These are phyloP conservation scores for Pseudorasbora parva DNA, from an alignment of 2,113 vertebrate species.

Conservation along the genomic window DNA sequence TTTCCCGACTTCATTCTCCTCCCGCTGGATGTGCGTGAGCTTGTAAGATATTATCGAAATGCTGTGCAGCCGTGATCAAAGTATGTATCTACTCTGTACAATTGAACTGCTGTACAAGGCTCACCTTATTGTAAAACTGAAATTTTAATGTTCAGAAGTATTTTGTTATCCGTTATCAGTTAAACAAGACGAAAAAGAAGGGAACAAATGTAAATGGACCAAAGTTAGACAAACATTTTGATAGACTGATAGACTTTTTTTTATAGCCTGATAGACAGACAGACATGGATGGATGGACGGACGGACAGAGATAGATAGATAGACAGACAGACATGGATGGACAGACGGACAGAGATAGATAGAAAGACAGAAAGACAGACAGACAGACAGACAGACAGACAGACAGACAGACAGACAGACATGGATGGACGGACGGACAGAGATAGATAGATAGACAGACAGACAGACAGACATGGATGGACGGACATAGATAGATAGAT, in stretches of 20 bases:
- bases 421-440: too few species aligned
- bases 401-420: accelerated
- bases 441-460: background rate
- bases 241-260: background rate
- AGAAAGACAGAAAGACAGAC: background rate
- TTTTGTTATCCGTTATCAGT: background rate
- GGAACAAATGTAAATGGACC: background rate
- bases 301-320: accelerated
- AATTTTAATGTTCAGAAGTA: background rate
- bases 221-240: background rate
- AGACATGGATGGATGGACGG: background rate
- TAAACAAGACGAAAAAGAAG: background rate
- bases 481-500: accelerated
- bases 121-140: background rate
- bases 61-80: background rate
- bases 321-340: accelerated
- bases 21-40: background rate
- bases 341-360: accelerated
- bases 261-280: background rate
- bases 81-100: background rate
- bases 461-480: background rate
- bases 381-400: background rate
- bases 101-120: background rate
- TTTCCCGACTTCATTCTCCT: slow-evolving; percentile 15
- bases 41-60: slow-evolving; percentile 8